These are phyloP conservation scores for Aspidoscelis tigris DNA, from an alignment of 2,113 vertebrate species.

Conservation along the genomic window DNA sequence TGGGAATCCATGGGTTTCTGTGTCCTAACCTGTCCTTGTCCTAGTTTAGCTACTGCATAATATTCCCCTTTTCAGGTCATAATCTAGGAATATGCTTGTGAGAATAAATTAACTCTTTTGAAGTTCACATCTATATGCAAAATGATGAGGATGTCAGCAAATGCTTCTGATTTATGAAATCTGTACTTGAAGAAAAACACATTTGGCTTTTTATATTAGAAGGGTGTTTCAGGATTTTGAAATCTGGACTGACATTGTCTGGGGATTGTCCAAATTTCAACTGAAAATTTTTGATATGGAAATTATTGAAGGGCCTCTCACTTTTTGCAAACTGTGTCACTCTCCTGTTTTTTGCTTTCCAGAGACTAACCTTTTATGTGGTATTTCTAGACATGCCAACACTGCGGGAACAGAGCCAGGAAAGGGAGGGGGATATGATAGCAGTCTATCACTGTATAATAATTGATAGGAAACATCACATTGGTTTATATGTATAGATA, in stretches of 20 bases:
- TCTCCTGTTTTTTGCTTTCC: too few species aligned
- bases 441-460: background rate
- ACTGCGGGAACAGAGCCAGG: background rate
- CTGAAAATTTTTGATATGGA: background rate
- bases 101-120: background rate
- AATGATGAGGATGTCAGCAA: background rate
- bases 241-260: background rate
- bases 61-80: background rate
- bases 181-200: background rate
- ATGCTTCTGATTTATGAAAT: background rate
- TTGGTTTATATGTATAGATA: background rate
- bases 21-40: too few species aligned
- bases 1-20: too few species aligned
- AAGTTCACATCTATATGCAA: background rate
- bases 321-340: background rate
- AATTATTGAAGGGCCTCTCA: background rate
- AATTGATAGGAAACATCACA: conserved; percentile 5
- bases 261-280: background rate
- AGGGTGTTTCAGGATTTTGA: background rate
- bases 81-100: too few species aligned
- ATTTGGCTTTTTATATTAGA: background rate
- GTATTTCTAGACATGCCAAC: background rate
- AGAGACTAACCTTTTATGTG: background rate
- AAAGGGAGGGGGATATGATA: background rate
- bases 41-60: background rate